Base-by-base conservation (phyloP, 1,140 invertebrate genomes). In the Sycophaga agraensis region DNA sequence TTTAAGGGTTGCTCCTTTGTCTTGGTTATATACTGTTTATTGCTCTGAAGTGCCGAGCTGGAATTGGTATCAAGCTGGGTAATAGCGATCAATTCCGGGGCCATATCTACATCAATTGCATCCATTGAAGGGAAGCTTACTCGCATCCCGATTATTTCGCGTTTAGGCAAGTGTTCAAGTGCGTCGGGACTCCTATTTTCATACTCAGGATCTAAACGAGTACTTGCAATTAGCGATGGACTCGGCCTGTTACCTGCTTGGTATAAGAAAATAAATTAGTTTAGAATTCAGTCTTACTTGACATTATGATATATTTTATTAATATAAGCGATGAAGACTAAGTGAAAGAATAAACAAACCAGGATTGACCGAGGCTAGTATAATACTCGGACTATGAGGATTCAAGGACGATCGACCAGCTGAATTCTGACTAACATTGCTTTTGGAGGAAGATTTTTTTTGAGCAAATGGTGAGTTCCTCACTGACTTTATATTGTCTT, bases 401-500 rank as follows among this genome's bases (percentile, higher is more conserved):
- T 75, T 79, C 2, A 55, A 58, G 5, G 75, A 73, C 39, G 70
- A 59, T n/a, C 39, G 61, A 12, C 63, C 60, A 7, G 64, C 49
- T 2, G 74, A 76, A 2, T 60, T 48, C 22, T 75, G 69, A 63
- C 73, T 78, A 12, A 73, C 22, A 59, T 70, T 77, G 31, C 68
- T 66, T 1, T 69, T 64, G 0, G 77, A 75, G 24, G 59, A 61
- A 59, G 66, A 72, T 45, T 70, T 73, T 26, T 74, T 74, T 11
- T 68, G 65, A 9, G 69, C 63, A 60, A 75, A 80, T 8, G 77
- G 77, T 16, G 78, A 80, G 43, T 64, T 77, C 17, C 72, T 78
- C 0, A 73, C 67, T 0, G 78, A 80, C 31, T 73, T 78, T 0
- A 76, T 53, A 46, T 73, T 76, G 28, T 78, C 78, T 60, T 80